Percentiles rank a stretch among this genome's conserved stretches.
These are phyloP conservation scores for Calephelis virginiensis DNA, from an alignment of 1,140 invertebrate species.

Conservation along the genomic window DNA sequence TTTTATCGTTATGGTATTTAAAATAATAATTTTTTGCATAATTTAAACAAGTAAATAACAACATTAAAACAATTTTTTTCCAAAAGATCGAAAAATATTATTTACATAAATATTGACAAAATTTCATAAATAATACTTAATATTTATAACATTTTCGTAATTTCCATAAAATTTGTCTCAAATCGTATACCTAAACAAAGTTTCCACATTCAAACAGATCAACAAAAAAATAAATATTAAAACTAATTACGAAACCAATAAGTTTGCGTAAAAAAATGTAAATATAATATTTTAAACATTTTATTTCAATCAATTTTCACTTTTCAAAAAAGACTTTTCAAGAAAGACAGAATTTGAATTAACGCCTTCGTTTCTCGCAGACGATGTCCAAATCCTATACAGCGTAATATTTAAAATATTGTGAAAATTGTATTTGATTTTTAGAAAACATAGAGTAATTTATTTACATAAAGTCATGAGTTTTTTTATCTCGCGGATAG, in stretches of 20 bases:
- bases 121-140: too few species aligned
- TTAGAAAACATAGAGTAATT: background rate
- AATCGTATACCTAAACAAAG: background rate
- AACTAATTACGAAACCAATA: conserved; percentile 3
- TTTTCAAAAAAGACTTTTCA: too few species aligned
- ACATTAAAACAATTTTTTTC: background rate
- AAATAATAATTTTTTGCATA: background rate
- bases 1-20: background rate
- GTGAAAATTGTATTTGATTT: too few species aligned
- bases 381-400: too few species aligned
- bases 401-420: too few species aligned
- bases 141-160: too few species aligned
- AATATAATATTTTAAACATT: background rate
- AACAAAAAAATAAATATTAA: conserved; percentile 7
- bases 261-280: conserved; percentile 15
- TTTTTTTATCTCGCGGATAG: background rate
- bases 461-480: conserved; percentile 2
- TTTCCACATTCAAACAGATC: background rate
- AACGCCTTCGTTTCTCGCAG: too few species aligned
- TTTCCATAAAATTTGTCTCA: background rate
- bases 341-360: too few species aligned
- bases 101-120: too few species aligned
- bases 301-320: background rate
- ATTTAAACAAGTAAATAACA: background rate
- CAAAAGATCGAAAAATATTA: too few species aligned